These are phyloP conservation scores for Pseudocheirus occidentalis DNA, from an alignment of 2,797 vertebrate genomes.

Conservation along the genomic window DNA sequence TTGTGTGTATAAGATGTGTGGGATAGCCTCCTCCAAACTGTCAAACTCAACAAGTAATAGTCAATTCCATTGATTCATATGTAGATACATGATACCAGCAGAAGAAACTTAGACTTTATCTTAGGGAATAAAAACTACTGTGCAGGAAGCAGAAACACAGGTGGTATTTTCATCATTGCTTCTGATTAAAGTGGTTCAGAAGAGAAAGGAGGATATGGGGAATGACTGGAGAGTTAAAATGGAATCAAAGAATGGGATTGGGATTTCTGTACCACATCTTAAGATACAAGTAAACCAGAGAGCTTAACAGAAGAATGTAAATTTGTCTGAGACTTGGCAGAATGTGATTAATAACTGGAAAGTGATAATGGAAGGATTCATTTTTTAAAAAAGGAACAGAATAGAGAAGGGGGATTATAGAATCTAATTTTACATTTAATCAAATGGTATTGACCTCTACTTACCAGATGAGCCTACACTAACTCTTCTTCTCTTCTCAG, in stretches of 20 bases:
- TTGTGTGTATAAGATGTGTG: not conserved
- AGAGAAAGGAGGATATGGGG: not conserved
- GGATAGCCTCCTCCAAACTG: not conserved
- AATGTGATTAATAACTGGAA: not conserved
- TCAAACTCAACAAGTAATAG: not conserved
- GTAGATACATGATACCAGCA: not conserved
- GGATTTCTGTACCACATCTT: not conserved
- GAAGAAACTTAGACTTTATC: not conserved
- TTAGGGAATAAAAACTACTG: not conserved
- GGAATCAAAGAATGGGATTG: not conserved
- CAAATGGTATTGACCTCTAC: not conserved
- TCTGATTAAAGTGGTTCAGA: not conserved
- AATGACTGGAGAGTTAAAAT: not conserved
- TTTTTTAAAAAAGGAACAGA: not conserved
- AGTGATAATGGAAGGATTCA: not conserved
- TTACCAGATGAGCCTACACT: not conserved
- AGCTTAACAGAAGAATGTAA: not conserved
- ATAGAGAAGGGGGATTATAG: not conserved
- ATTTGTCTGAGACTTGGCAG: not conserved
- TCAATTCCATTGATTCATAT: not conserved
- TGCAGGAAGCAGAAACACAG: not conserved
- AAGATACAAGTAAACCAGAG: not conserved
- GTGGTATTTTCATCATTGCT: not conserved
- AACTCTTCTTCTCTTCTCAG: not conserved
- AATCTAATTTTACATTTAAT: not conserved